Percentiles rank a stretch among this genome's conserved stretches.
These are phyloP conservation scores for Saguinus imperator DNA, from an alignment of 2,113 vertebrate species.

Conservation along the genomic window DNA sequence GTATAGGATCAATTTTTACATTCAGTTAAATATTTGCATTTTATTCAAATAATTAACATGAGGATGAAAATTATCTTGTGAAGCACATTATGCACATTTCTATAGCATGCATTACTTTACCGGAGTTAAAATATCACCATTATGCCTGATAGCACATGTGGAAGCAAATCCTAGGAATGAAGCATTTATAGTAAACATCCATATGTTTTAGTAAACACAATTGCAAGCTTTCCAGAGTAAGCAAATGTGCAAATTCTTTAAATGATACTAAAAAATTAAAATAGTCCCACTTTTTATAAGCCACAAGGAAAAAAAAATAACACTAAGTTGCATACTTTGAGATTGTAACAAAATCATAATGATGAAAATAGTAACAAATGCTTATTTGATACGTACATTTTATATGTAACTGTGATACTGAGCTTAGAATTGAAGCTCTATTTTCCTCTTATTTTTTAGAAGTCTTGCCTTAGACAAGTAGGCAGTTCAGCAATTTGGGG, in stretches of 20 bases:
- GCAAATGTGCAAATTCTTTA: slow-evolving; percentile 29
- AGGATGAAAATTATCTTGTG: slow-evolving; percentile 46
- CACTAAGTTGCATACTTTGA: not conserved
- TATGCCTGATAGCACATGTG: slow-evolving; percentile 39
- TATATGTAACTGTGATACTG: not conserved
- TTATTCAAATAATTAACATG: slow-evolving; percentile 54
- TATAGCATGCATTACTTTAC: not conserved
- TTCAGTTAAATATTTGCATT: slow-evolving; percentile 68
- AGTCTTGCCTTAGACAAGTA: not conserved
- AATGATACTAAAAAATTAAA: slow-evolving; percentile 53
- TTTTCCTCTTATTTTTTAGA: not conserved
- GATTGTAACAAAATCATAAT: not conserved
- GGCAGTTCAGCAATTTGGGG: slow-evolving; percentile 1
- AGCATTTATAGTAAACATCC: slow-evolving; percentile 61
- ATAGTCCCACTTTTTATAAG: not conserved
- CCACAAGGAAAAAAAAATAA: not conserved
- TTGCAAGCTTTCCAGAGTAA: slow-evolving; percentile 18
- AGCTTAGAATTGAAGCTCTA: not conserved
- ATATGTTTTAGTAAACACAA: slow-evolving; percentile 68
- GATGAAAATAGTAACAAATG: not conserved
- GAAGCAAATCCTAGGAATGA: slow-evolving; percentile 7
- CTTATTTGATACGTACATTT: not conserved
- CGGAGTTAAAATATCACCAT: slow-evolving; percentile 35
- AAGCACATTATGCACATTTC: slow-evolving; percentile 36
- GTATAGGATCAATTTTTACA: slow-evolving; percentile 63